Base-by-base conservation (phyloP, 2,113 vertebrate genomes). In the Elaphurus davidianus region DNA sequence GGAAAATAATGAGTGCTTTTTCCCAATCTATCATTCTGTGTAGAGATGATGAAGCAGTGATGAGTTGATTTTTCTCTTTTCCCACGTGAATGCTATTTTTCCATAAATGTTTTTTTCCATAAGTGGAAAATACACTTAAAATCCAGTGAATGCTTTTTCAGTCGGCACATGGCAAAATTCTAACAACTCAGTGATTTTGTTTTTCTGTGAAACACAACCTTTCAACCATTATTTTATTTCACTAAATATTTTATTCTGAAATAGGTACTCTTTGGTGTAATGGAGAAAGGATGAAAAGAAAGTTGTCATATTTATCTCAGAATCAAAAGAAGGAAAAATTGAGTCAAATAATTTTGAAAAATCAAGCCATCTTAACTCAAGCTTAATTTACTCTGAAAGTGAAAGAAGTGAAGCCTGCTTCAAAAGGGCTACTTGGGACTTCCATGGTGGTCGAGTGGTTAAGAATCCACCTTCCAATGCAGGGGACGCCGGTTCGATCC, bases 51-150 rank as follows among this genome's bases (percentile, higher is more conserved):
- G 86, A 86, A 97, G 12, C 17, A 62, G 8, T 13, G 55, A 25
- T 36, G 25, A 96, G 59, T 27, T 3, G 30, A 85, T 62, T 87
- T 86, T 76, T 96, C 45, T 89, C 33, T 92, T 98, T 98, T 92
- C 67, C 60, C 87, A 92, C 1, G 14, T 1, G 13, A 81, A 90
- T 81, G 15, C 28, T 90, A 88, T 87, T 97, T 98, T 97, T 96
- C 90, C 94, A 94, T 62, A 95, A 91, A 91, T 64, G 5, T 17
- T 84, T 84, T 97, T 92, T 94, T 55, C 47, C 83, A 40, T 67
- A 62, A 87, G 23, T 94, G 92, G 74, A 97, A 97, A 98, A 91
- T 64, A 87, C 7, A 86, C 28, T 93, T 96, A 97, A 94, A 97
- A 74, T 94, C 43, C 45, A 79, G 11, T 85, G 86, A 96, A 85